Percentiles rank a stretch among this genome's conserved stretches.
phyloP scores from a whole-genome alignment of 2,888 invertebrate genomes.

The Rhogogaster chlorosoma region DNA sequence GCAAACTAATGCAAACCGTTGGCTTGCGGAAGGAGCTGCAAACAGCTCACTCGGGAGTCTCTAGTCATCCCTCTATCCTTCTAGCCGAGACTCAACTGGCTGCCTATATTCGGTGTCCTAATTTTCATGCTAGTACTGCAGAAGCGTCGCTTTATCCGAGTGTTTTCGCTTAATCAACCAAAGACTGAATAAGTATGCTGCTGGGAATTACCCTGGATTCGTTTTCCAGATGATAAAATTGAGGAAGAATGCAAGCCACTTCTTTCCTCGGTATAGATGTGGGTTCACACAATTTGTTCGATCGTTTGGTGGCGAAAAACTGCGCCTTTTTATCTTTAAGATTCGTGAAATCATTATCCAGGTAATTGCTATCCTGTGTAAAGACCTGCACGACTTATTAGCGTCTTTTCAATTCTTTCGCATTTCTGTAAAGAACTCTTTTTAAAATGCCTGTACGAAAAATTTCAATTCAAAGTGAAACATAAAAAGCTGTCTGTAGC shows the following conservation, averaged over 20 bases:
- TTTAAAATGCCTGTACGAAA: not conserved
- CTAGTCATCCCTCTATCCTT: slow-evolving; percentile 49
- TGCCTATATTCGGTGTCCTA: slow-evolving; percentile 65
- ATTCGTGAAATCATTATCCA: not conserved
- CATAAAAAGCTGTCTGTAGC: slow-evolving; percentile 10
- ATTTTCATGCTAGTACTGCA: slow-evolving; percentile 59
- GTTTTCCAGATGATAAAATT: not conserved
- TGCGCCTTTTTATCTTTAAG: not conserved
- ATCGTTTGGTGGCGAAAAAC: not conserved
- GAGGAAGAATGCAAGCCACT: not conserved
- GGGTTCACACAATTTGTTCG: not conserved
- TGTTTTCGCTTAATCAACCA: slow-evolving; percentile 68
- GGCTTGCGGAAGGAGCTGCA: slow-evolving; percentile 72
- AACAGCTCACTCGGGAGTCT: slow-evolving; percentile 72
- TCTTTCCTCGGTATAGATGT: not conserved
- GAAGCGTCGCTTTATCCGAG: slow-evolving; percentile 59
- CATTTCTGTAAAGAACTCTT: not conserved
- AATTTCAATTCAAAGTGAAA: not conserved
- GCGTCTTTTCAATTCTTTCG: not conserved
- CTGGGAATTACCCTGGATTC: slow-evolving; percentile 21
- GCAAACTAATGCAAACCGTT: slow-evolving; percentile 73
- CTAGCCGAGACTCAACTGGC: slow-evolving; percentile 53
- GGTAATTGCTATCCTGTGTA: not conserved
- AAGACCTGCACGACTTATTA: not conserved
- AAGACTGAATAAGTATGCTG: slow-evolving; percentile 62